A percentile compares a stretch with the other conserved stretches of the same genome.
phyloP scores from a whole-genome alignment of 1,140 invertebrate genomes.

The Nephila pilipes region DNA sequence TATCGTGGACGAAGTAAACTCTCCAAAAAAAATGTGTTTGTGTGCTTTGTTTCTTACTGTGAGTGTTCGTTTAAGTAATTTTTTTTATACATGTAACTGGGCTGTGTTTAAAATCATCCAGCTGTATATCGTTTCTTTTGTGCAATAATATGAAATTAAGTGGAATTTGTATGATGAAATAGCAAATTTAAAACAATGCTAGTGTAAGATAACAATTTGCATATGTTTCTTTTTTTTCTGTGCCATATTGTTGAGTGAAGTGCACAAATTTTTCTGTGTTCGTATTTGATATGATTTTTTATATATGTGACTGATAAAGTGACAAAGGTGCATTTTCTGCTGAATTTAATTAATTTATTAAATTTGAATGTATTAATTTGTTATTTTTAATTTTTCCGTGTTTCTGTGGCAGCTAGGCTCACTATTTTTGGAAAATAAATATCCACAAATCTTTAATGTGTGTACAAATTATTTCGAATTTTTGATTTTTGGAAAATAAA shows the following conservation, averaged over 20 bases:
- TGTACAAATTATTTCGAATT: too few relatives aligned
- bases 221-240: neutral
- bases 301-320: neutral
- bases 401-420: too few relatives aligned
- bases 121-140: neutral
- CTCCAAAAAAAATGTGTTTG: neutral
- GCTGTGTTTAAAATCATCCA: neutral
- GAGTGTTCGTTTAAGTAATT: neutral
- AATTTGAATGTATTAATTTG: neutral
- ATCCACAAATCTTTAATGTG: too few relatives aligned
- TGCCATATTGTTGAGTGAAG: neutral
- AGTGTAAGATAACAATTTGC: neutral
- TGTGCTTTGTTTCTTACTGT: conserved; percentile 1
- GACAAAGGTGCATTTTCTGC: too few relatives aligned
- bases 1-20: neutral
- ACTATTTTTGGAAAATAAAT: too few relatives aligned
- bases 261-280: neutral
- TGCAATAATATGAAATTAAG: neutral
- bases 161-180: neutral
- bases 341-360: neutral
- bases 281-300: neutral
- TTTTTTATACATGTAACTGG: neutral
- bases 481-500: too few relatives aligned
- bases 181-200: neutral
- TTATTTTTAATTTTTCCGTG: neutral